Evolutionary conservation across 1,140 invertebrate genomes (phyloP).

Genomic region (Atta cephalotes): DNA sequence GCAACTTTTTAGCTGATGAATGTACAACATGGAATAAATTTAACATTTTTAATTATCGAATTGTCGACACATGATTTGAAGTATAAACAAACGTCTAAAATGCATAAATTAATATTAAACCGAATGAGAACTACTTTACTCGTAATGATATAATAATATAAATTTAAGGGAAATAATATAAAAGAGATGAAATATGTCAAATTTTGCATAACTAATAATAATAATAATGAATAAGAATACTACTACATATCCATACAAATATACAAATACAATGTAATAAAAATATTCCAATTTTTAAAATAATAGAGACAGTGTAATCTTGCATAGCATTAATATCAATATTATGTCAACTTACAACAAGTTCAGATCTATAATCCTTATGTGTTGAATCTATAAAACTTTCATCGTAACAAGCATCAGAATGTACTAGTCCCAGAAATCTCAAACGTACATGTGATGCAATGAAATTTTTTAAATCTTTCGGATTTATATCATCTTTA

Average conservation of each 20-base stretch:
- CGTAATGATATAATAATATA: slow-evolving; percentile 12
- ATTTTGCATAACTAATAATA: slow-evolving; percentile 1
- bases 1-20: too few species aligned
- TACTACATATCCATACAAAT: slow-evolving; percentile 2
- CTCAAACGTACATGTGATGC: slow-evolving; percentile 85
- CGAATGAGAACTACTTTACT: neutral
- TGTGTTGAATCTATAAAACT: slow-evolving; percentile 86
- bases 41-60: neutral
- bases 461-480: slow-evolving; percentile 87
- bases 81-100: neutral
- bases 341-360: slow-evolving; percentile 82
- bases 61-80: neutral
- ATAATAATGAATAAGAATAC: slow-evolving; percentile 14
- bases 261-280: slow-evolving; percentile 1
- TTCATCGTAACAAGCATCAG: slow-evolving; percentile 88
- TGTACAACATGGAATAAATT: neutral
- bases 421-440: slow-evolving; percentile 89
- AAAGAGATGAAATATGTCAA: slow-evolving; percentile 12
- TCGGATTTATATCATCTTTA: slow-evolving; percentile 87
- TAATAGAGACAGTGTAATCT: slow-evolving; percentile 27
- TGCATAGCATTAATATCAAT: slow-evolving; percentile 10
- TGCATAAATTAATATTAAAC: neutral
- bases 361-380: slow-evolving; percentile 83
- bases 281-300: slow-evolving; percentile 23
- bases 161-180: neutral